Evolutionary conservation across 2,797 vertebrate species (phyloP).

Genomic region (Acrossocheilus fasciatus): DNA sequence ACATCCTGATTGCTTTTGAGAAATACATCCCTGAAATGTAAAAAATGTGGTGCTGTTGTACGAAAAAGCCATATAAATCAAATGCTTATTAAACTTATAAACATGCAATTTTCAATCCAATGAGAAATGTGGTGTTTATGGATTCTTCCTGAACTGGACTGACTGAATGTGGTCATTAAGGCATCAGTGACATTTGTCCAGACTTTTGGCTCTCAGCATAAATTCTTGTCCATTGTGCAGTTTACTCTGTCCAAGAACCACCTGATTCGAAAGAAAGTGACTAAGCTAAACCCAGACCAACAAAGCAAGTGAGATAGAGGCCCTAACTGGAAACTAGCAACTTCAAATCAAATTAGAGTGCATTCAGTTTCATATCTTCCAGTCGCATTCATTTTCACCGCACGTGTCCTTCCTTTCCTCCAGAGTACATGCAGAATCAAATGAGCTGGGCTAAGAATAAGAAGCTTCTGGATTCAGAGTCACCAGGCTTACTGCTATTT

Average conservation of each 20-base stretch:
- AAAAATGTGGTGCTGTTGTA: no score
- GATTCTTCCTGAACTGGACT: background rate
- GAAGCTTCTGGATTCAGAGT: slow-evolving; percentile 16
- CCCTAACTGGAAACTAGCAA: background rate
- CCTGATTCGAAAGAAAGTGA: background rate
- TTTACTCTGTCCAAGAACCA: background rate
- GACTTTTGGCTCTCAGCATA: background rate
- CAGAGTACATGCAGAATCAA: slow-evolving; percentile 3
- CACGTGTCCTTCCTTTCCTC: background rate
- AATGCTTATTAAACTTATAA: background rate
- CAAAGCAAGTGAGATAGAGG: no score
- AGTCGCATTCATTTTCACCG: background rate
- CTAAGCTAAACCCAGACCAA: background rate
- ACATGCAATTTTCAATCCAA: background rate
- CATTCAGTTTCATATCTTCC: slow-evolving; percentile 4
- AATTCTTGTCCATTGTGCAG: background rate
- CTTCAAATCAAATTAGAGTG: background rate
- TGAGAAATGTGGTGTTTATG: background rate
- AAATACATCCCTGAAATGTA: background rate
- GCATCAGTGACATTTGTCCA: background rate
- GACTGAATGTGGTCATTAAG: background rate
- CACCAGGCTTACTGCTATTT: background rate
- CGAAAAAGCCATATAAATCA: background rate
- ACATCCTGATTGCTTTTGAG: background rate
- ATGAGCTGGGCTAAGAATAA: slow-evolving; percentile 20